Base-by-base conservation (phyloP, 2,888 invertebrate genomes). In the Machimus atricapillus region DNA sequence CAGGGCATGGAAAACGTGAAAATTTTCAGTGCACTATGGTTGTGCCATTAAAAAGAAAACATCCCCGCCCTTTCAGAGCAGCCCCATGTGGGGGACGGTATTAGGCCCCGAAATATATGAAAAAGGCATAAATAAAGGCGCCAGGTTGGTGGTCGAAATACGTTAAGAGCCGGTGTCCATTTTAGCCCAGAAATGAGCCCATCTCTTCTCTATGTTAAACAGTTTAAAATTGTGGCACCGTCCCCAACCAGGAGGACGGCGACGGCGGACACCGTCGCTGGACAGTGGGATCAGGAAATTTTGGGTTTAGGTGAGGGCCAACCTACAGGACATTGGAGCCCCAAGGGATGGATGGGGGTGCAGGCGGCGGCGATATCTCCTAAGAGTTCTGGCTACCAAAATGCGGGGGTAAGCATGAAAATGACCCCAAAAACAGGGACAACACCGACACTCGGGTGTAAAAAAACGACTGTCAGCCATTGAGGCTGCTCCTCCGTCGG, bases 71-170 rank as follows among this genome's bases (percentile, higher is more conserved):
- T 27, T 34, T 7, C 34, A 8, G 12, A 34, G n/a, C 14, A 31
- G 66, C 76, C 6, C 76, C 40, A 76, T 34, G 37, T 76, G 19
- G 79, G 52, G 79, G 23, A 79, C 43, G 52, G 79, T 52, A 79
- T 79, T 79, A 79, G 82, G 37, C 82, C 23, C 82, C 31, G 37
- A 79, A 58, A 82, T 66, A 82, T 66, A 82, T 82, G 82, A 82
- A 82, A 82, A 82, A 82, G 58, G 82, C 82, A 82, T 82, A 82
- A 82, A 82, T 82, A 82, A 82, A 82, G 58, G 82, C 66, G 58
- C 82, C 82, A 58, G 82, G 82, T 58, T 82, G 82, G 82, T 82
- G 82, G 82, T 82, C 82, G 40, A 82, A 82, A 82, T 82, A 82
- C 82, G 82, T 82, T 82, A 82, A 82, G 82, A 82, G 82, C 82